Conservation (phyloP, 2,888 invertebrate genomes). For the Amphipoea lucens region DNA sequence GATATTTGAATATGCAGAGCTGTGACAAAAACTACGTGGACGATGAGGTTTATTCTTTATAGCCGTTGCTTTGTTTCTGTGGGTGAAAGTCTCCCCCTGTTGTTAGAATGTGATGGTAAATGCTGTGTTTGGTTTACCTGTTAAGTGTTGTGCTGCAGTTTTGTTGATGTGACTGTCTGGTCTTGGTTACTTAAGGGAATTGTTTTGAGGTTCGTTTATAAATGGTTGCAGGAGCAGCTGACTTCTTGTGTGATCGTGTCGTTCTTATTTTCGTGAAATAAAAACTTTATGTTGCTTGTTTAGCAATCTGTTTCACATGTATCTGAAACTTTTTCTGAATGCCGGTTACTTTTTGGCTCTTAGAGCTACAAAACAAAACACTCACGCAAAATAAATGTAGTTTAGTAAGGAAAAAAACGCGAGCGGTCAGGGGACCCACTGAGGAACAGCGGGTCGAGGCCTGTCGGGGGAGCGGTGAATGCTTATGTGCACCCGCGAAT, state of each 20-base stretch:
- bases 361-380: background rate
- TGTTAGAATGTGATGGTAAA: constrained; percentile 21
- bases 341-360: background rate
- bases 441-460: too few species aligned
- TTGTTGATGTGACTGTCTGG: background rate
- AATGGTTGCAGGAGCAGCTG: too few species aligned
- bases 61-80: constrained; percentile 39
- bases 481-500: too few species aligned
- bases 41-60: constrained; percentile 57
- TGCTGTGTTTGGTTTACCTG: constrained; percentile 10
- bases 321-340: background rate
- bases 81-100: background rate
- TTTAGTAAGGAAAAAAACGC: too few species aligned
- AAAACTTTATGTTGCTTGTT: background rate
- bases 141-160: background rate
- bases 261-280: background rate
- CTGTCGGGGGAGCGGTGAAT: too few species aligned
- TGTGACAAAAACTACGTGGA: constrained; percentile 61
- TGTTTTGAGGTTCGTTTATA: too few species aligned
- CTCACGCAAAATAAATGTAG: background rate
- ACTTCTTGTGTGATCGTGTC: background rate
- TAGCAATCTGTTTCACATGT: background rate
- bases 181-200: background rate
- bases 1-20: constrained; percentile 61
- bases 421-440: too few species aligned